Evolutionary conservation across 2,888 invertebrate species (phyloP), one percentile per base, ranked within the genome.

Genomic region (Dermolepida albohirtum): DNA sequence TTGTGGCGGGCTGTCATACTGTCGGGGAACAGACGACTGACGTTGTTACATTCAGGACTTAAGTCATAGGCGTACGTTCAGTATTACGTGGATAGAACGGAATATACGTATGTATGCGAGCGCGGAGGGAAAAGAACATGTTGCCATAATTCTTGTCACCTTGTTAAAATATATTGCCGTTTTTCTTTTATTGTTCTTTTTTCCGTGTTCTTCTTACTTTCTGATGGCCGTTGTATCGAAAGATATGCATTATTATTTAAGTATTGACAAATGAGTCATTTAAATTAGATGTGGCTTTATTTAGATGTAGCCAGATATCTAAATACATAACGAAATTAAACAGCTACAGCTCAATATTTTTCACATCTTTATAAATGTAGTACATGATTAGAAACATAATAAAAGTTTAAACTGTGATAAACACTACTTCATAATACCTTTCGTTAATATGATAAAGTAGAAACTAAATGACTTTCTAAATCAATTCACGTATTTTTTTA

Each of bases 1-100:
- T 80, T 82, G 80, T 81, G 77, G 81, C 79, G 73, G 72, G 78
- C 81, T 82, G 82, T 82, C 82, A 81, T 59, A 59, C 59, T 59
- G 72, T 76, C 72, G 72, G 68, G 70, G 67, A 59, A 47, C 59
- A 59, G 59, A 59, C 44, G 59, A 69, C 73, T 73, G 74, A 73
- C 72, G 70, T 70, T 59, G 59, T 47, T 59, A 70, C 67, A 71
- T 64, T 64, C 67, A 64, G 57, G 66, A 66, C 66, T 66, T 71
- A 69, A 68, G 68, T 70, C 74, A 73, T 70, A 67, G 72, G 74
- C 74, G 72, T 72, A 71, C 69, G 52, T 47, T 64, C 47, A 16
- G 57, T 43, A 47, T 47, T 47, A 59, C 59, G 54, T 59, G 44
- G 47, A 59, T 16, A 29, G 47, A 59, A 47, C 27, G 47, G 22